These are phyloP conservation scores for Brachionus asplanchnoidis DNA, from an alignment of 1,140 invertebrate genomes.

Conservation along the genomic window DNA sequence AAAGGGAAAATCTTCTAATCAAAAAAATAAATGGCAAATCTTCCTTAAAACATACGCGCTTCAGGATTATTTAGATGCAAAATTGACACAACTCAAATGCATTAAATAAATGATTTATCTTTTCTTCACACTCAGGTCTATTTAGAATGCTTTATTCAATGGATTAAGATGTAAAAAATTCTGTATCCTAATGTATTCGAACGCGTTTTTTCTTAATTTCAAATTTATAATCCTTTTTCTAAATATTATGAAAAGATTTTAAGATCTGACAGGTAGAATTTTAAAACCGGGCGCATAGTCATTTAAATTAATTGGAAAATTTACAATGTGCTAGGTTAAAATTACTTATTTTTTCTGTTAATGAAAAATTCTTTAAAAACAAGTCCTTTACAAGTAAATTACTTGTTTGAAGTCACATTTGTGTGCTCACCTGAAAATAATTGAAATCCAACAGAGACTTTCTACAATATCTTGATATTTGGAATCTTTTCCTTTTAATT, in stretches of 20 bases:
- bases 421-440: background rate
- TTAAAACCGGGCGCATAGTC: background rate
- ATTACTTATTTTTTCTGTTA: background rate
- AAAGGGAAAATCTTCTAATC: background rate
- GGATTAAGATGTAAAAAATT: background rate
- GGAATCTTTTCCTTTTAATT: background rate
- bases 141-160: background rate
- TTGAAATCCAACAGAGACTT: background rate
- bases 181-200: background rate
- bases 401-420: background rate
- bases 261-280: background rate
- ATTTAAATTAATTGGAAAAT: background rate
- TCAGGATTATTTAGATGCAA: background rate
- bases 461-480: background rate
- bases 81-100: background rate
- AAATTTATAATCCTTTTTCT: background rate
- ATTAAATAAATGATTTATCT: background rate
- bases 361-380: background rate
- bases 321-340: background rate
- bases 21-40: background rate
- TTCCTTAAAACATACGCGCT: background rate
- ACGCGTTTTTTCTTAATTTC: background rate
- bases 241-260: background rate
- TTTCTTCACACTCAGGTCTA: background rate
- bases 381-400: background rate